Conservation (phyloP, 2,888 invertebrate genomes). For the Peribatodes rhomboidaria region DNA sequence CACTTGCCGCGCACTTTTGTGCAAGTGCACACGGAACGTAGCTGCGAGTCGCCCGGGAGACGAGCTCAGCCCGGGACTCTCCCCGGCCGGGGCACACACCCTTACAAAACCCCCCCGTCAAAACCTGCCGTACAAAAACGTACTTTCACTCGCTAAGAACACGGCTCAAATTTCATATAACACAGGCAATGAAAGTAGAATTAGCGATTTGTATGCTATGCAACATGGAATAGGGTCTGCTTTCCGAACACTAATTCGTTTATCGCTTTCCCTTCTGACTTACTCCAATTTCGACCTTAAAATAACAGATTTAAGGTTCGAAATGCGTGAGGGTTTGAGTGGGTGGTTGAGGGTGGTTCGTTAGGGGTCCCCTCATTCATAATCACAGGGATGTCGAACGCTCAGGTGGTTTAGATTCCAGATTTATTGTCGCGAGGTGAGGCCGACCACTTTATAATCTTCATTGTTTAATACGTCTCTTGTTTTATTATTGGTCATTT, state of each 20-base stretch:
- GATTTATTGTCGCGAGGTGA: slow-evolving; percentile 80
- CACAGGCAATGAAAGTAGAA: slow-evolving; percentile 57
- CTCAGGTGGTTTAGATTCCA: slow-evolving; percentile 83
- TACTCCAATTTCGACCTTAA: slow-evolving; percentile 52
- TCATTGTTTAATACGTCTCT: slow-evolving; percentile 61
- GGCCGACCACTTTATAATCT: slow-evolving; percentile 74
- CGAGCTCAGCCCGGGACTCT: slow-evolving; percentile 76
- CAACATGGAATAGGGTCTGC: slow-evolving; percentile 78
- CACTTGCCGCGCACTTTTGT: slow-evolving; percentile 64
- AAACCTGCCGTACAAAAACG: slow-evolving; percentile 46
- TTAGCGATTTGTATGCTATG: slow-evolving; percentile 80
- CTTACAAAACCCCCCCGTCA: slow-evolving; percentile 53
- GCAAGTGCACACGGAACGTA: slow-evolving; percentile 70
- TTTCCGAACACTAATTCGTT: slow-evolving; percentile 80
- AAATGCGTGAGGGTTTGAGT: slow-evolving; percentile 41
- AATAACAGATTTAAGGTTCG: slow-evolving; percentile 45
- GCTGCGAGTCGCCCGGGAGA: slow-evolving; percentile 73
- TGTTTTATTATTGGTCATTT: slow-evolving; percentile 40
- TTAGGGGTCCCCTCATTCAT: slow-evolving; percentile 74
- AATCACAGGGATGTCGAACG: slow-evolving; percentile 80
- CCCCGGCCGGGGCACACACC: slow-evolving; percentile 63
- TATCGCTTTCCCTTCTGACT: slow-evolving; percentile 61
- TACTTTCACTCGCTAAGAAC: slow-evolving; percentile 47
- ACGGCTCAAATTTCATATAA: slow-evolving; percentile 44
- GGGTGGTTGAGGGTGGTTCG: slow-evolving; percentile 50